These are phyloP conservation scores for Spodoptera frugiperda DNA, from an alignment of 1,140 invertebrate genomes.

Conservation along the genomic window DNA sequence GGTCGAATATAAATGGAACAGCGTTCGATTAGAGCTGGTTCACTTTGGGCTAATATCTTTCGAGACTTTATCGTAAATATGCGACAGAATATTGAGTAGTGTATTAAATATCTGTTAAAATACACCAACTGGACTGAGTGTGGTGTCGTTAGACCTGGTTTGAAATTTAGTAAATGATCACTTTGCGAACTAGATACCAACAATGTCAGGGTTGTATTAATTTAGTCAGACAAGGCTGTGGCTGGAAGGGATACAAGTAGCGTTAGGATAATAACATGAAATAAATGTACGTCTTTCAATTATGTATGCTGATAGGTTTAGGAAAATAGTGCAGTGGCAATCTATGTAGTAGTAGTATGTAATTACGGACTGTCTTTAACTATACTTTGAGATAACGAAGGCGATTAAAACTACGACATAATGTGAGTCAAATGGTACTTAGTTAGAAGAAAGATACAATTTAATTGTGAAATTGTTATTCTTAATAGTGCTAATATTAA, in stretches of 20 bases:
- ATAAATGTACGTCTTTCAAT: background rate
- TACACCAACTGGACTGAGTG: background rate
- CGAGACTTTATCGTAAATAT: conserved; percentile 8
- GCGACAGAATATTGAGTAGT: conserved; percentile 26
- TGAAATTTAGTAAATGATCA: conserved; percentile 40
- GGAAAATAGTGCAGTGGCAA: background rate
- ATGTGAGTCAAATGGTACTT: too few relatives aligned
- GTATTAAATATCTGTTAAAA: conserved; percentile 12
- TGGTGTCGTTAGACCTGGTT: conserved; percentile 17
- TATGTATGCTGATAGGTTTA: background rate
- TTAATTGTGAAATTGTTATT: too few relatives aligned
- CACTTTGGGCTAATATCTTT: background rate
- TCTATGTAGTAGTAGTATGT: too few relatives aligned
- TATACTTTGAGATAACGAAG: too few relatives aligned
- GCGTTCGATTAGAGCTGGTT: background rate
- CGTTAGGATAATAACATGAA: background rate
- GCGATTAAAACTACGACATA: too few relatives aligned
- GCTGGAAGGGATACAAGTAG: conserved; percentile 26
- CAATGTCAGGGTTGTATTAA: conserved; percentile 46
- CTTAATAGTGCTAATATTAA: too few relatives aligned
- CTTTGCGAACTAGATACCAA: conserved; percentile 34
- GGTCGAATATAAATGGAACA: conserved; percentile 18
- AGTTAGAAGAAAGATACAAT: too few relatives aligned
- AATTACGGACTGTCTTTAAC: too few relatives aligned
- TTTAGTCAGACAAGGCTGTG: conserved; percentile 38